These are phyloP conservation scores for Aphis gossypii DNA, from an alignment of 1,140 invertebrate genomes.

Conservation along the genomic window DNA sequence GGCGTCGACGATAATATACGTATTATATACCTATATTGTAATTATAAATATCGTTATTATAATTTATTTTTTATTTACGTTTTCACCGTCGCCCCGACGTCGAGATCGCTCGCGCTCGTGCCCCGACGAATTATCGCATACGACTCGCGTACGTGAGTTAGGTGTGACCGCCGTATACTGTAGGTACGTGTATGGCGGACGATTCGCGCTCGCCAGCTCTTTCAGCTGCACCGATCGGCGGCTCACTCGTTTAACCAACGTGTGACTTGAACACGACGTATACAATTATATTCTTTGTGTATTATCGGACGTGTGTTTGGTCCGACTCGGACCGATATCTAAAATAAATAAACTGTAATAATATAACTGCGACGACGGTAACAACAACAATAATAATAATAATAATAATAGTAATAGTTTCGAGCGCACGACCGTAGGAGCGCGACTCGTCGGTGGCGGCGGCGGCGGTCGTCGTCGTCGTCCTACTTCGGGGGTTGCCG, in stretches of 20 bases:
- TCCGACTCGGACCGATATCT: background rate
- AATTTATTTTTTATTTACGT: background rate
- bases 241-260: no score
- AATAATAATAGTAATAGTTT: background rate
- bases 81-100: no score
- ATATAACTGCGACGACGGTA: background rate
- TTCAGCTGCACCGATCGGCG: background rate
- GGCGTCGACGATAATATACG: no score
- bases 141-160: background rate
- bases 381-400: background rate
- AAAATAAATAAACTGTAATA: background rate
- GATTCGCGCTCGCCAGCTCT: background rate
- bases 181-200: background rate
- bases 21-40: no score
- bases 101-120: background rate
- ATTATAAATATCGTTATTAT: background rate
- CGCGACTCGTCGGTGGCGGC: background rate
- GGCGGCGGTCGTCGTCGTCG: background rate
- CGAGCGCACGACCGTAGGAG: background rate
- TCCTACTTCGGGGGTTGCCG: constrained; percentile 38
- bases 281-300: no score
- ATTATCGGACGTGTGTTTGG: background rate
- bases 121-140: background rate
- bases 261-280: no score
- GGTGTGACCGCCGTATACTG: background rate